Evolutionary conservation across 30 jellyfish, hydroid and myxozoan genomes (phyloP), one percentile per base, ranked within the genome.

Genomic region (Hydra vulgaris): DNA sequence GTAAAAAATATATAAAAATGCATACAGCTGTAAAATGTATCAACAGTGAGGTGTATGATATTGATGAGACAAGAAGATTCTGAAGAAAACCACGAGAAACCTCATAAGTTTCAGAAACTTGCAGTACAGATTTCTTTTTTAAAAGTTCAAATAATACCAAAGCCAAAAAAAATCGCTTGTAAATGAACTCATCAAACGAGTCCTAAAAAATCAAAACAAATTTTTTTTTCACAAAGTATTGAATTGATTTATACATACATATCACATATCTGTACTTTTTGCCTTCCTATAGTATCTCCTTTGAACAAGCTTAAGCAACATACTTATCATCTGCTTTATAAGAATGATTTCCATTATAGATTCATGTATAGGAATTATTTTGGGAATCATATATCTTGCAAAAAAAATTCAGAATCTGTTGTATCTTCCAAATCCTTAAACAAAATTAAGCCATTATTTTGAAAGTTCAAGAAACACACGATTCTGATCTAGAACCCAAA

Each of bases 1-100:
- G 61, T 12, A 40, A 12, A 40, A 3, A 3, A 3, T 3, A 12
- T 40, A 3, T 68, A 68, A 68, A 23, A 68, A 68, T 15, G 16
- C 87, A 0, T 72, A 89, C 96, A 82, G 55, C 84, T 0, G 95
- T 72, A 61, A 89, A 89, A 74, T 80, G 76, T 15, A 81, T 61
- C 25, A 89, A 82, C 80, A 89, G 80, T 18, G 82, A 89, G 16
- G 95, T 78, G 76, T 79, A 84, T 17, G 96, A 89, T 7, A 83
- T 76, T 12, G 96, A 70, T 1, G 96, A 85, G 1, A 90, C n/a
- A 22, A 89, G 92, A 26, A 94, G 82, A 20, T 87, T 87, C 72
- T 94, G 96, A 52, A 94, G 61, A 69, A 84, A 88, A 5, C 97
- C 97, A 27, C 99, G 74, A 12, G 92, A 70, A 0, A 82, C 74